Conservation (phyloP, 1,140 invertebrate genomes). For the Drosophila auraria region DNA sequence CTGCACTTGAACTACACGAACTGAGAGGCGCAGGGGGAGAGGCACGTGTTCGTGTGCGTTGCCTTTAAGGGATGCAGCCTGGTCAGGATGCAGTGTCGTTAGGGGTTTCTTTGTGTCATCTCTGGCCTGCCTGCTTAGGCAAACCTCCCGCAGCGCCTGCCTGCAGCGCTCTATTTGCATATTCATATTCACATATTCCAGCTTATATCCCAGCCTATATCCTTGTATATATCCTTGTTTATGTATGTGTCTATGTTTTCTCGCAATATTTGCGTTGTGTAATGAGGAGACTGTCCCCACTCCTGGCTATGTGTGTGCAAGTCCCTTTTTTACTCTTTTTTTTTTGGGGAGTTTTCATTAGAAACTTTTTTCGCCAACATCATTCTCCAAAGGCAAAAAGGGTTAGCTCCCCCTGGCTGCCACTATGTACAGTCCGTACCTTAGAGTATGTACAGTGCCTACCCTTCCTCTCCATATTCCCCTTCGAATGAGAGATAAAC, state of each 20-base stretch:
- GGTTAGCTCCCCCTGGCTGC: conserved; percentile 43
- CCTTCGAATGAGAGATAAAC: conserved; percentile 55
- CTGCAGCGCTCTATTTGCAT: conserved; percentile 69
- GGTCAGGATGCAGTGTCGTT: conserved; percentile 54
- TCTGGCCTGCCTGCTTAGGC: conserved; percentile 51
- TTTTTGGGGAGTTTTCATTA: conserved; percentile 74
- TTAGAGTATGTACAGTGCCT: conserved; percentile 37
- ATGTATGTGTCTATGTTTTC: background rate
- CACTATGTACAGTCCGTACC: conserved; percentile 13
- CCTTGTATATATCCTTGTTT: background rate
- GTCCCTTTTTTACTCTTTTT: conserved; percentile 41
- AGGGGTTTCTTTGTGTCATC: conserved; percentile 58
- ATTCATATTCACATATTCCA: conserved; percentile 53
- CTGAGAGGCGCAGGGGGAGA: background rate
- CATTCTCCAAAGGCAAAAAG: conserved; percentile 73
- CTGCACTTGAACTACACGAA: conserved; percentile 78
- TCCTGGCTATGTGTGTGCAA: conserved; percentile 6
- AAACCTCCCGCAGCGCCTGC: conserved; percentile 47
- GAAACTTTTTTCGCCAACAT: conserved; percentile 69
- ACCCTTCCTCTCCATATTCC: background rate
- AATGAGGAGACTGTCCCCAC: conserved; percentile 40
- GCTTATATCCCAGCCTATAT: background rate
- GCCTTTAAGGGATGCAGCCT: conserved; percentile 73
- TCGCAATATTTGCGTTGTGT: conserved; percentile 50
- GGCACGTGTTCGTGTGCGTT: conserved; percentile 1